Evolutionary conservation across 2,797 vertebrate species (phyloP).

Genomic region (Masticophis lateralis): DNA sequence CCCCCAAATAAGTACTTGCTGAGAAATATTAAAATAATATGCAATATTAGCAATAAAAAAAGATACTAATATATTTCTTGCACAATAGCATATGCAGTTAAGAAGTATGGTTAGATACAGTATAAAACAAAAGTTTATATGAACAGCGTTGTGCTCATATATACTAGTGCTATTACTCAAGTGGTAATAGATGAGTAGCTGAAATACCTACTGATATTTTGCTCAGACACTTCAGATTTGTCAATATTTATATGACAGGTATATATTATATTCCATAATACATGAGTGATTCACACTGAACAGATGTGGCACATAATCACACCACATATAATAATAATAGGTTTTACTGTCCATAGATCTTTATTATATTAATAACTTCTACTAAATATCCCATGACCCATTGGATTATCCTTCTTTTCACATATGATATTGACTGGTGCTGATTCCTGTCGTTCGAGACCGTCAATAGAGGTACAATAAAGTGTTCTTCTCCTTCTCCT

Average conservation of each 20-base stretch:
- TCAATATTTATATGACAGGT: conserved; percentile 44
- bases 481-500: neutral
- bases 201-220: conserved; percentile 14
- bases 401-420: neutral
- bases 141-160: neutral
- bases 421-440: neutral
- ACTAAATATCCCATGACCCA: neutral
- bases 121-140: conserved; percentile 36
- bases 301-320: conserved; percentile 39
- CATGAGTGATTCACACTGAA: conserved; percentile 42
- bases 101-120: conserved; percentile 24
- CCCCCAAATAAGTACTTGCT: neutral
- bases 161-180: conserved; percentile 26
- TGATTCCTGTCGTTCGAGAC: neutral
- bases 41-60: neutral
- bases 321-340: neutral
- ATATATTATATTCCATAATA: conserved; percentile 16
- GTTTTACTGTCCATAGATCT: conserved; percentile 21
- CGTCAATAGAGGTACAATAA: neutral
- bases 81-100: neutral
- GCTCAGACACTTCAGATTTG: conserved; percentile 5
- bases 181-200: neutral
- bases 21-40: conserved; percentile 23
- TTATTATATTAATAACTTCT: conserved; percentile 25
- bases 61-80: conserved; percentile 35